phyloP scores from a whole-genome alignment of 2,797 vertebrate genomes.

The Heterohyrax brucei region DNA sequence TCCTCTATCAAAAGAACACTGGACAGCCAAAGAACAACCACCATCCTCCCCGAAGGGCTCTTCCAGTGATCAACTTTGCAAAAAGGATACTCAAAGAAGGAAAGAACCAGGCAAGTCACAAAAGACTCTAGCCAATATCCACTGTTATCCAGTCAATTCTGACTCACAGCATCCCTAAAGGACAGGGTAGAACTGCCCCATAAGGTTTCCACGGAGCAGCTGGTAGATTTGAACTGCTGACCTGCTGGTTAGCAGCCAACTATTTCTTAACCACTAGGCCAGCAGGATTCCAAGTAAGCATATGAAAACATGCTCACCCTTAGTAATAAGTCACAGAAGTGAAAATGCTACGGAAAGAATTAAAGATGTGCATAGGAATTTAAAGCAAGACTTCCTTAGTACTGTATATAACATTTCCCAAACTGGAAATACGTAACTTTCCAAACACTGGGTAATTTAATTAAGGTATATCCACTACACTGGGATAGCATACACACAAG shows the following conservation, averaged over 20 bases:
- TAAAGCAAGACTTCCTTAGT: slow-evolving; percentile 21
- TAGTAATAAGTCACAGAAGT: slow-evolving; percentile 34
- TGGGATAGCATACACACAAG: not conserved
- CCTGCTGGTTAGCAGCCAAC: no score
- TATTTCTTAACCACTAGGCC: no score
- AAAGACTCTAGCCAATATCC: not conserved
- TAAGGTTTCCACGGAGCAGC: no score
- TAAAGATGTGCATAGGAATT: slow-evolving; percentile 41
- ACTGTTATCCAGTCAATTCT: no score
- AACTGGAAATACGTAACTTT: slow-evolving; percentile 29
- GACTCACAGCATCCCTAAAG: no score
- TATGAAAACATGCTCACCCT: slow-evolving; percentile 7
- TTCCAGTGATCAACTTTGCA: slow-evolving; percentile 55
- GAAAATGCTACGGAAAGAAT: slow-evolving; percentile 49
- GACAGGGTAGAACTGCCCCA: no score
- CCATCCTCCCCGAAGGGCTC: not conserved
- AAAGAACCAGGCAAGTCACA: slow-evolving; percentile 2
- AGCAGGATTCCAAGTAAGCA: not conserved
- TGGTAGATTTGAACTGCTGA: no score
- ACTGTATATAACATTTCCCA: slow-evolving; percentile 16
- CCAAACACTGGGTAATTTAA: not conserved
- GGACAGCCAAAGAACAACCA: not conserved
- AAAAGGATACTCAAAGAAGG: slow-evolving; percentile 31
- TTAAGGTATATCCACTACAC: not conserved
- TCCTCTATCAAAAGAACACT: not conserved